Conservation (phyloP, 2,888 invertebrate species). For the Hirudinaria manillensis region DNA sequence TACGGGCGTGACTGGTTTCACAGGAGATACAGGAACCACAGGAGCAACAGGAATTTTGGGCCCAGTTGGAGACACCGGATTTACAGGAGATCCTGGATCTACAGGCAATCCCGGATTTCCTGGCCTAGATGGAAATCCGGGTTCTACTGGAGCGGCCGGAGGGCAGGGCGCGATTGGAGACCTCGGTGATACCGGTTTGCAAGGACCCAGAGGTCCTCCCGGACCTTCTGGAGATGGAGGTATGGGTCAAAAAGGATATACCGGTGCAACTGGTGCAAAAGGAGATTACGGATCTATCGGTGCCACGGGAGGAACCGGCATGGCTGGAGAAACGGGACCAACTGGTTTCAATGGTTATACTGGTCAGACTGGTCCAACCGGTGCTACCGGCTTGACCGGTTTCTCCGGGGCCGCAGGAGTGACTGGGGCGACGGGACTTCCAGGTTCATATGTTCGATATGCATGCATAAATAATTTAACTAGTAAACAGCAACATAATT, state of each 20-base stretch:
- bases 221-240: constrained; percentile 25
- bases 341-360: neutral
- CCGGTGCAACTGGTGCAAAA: constrained; percentile 23
- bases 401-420: constrained; percentile 31
- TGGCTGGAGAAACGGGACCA: constrained; percentile 22
- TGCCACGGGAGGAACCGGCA: neutral
- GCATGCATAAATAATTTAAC: too few species aligned
- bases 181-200: constrained; percentile 33
- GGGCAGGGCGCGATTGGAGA: constrained; percentile 32
- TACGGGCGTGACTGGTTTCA: constrained; percentile 10
- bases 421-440: constrained; percentile 34
- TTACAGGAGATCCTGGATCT: constrained; percentile 6
- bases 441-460: neutral
- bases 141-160: constrained; percentile 18
- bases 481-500: too few species aligned
- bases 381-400: constrained; percentile 16
- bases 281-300: constrained; percentile 36
- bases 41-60: constrained; percentile 21
- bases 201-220: constrained; percentile 3
- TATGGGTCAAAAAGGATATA: constrained; percentile 9
- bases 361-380: constrained; percentile 17
- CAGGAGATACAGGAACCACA: constrained; percentile 10
- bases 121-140: constrained; percentile 7
- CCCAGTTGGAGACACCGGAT: constrained; percentile 25
- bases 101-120: neutral